phyloP scores from a whole-genome alignment of 1,140 invertebrate species.

The Orchesella cincta region DNA sequence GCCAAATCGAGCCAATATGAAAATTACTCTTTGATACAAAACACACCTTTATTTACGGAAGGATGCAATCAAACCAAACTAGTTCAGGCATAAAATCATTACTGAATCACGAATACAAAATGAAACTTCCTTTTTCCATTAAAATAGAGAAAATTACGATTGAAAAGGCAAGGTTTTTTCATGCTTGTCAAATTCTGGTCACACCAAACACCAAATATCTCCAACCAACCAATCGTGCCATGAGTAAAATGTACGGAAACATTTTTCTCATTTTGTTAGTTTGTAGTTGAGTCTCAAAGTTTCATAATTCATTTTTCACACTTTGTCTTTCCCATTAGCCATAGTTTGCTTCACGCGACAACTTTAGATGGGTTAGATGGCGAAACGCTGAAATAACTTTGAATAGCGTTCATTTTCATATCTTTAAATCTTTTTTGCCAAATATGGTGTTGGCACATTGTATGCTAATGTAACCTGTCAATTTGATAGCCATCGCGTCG shows the following conservation, averaged over 20 bases:
- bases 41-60: not conserved
- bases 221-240: not conserved
- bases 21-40: not conserved
- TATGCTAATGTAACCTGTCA: constrained; percentile 4
- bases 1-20: not conserved
- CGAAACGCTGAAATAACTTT: no score
- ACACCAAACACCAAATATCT: not conserved
- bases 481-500: not conserved
- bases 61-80: not conserved
- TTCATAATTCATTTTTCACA: no score
- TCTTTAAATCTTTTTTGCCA: no score
- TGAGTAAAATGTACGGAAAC: not conserved
- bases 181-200: not conserved
- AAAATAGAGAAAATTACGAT: no score
- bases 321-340: no score
- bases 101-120: not conserved
- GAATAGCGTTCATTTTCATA: no score
- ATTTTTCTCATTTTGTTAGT: no score
- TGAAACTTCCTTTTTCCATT: not conserved
- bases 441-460: no score
- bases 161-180: not conserved
- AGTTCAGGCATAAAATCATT: not conserved
- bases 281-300: no score
- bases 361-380: no score
- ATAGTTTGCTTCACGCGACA: no score